Evolutionary conservation across 2,797 vertebrate species (phyloP), one percentile per base, ranked within the genome.

Genomic region (Astyanax mexicanus): DNA sequence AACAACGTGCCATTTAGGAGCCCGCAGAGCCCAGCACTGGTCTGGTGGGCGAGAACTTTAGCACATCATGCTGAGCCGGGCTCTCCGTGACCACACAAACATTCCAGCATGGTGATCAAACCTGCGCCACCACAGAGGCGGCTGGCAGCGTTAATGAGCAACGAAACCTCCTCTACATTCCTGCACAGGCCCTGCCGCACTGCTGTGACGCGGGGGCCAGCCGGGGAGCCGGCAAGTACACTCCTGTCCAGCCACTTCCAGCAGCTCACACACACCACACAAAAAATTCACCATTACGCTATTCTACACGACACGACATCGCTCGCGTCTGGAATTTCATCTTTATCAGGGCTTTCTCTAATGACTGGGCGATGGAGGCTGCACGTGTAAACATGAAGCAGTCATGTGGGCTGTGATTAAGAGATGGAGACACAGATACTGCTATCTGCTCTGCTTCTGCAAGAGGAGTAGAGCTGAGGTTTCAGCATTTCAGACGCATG

Each of bases 381-480:
- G 38, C 77, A 66, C 58, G 15, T 72, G 78, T 72, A 79, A 80
- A 79, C 78, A 82, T 45, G 60, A 51, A 62, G 6, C 19, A 70
- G 77, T 79, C 74, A 77, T 69, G 69, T 69, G 74, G 70, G 69
- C 52, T 42, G 52, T 4, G 73, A 67, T 79, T 82, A 70, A 55
- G 74, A 49, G 73, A 79, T 82, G 21, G 58, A 79, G 80, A 76
- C 73, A 54, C 69, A 76, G 74, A 79, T 79, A 73, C 2, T 47
- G 25, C 55, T 76, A 77, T 80, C 77, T 66, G n/a, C 29, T 42
- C 19, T 58, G 54, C 52, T 52, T 61, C 72, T 55, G 19, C 10
- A 38, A 60, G 32, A 64, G 58, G 29, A 57, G 61, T 52, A 80
- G 74, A 29, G 71, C 29, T 70, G 40, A 21, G 51, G 57, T 35